Evolutionary conservation across 1,140 invertebrate genomes (phyloP), one percentile per base, ranked within the genome.

Genomic region (Tribolium castaneum): DNA sequence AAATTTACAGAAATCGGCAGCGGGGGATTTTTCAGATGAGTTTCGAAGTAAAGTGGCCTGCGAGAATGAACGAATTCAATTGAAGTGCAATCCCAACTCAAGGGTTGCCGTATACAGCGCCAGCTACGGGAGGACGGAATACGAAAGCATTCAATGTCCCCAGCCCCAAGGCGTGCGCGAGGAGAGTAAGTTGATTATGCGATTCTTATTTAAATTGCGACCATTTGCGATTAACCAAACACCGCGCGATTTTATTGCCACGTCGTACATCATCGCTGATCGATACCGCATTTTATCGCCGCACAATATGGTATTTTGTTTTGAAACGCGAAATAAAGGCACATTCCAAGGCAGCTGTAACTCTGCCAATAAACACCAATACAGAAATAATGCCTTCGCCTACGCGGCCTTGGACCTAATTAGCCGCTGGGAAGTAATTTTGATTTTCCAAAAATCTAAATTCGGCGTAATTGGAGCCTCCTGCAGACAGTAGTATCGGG

Each of bases 11-110:
- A 62, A 59, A 62, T 62, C 59, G 30, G 35, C 6, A 5, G 25
- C 6, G n/a, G 7, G 30, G 59, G 30, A 52, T 75, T 80, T 91
- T 91, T 81, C 90, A 97, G 96, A 96, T 87, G 94, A 96, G 86
- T 98, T 97, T 86, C 90, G 94, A 35, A 97, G 95, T 86, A 94
- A 96, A 89, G 94, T 96, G 62, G 95, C 94, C 13, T 98, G 97
- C 86, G 94, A 97, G 86, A 95, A 96, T 83, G 94, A 98, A 78
- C 90, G 93, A 77, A 91, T 97, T 76, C 92, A 94, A 86, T 90
- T 96, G 83, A 90, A 92, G 82, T 96, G 95, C 87, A 93, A 94
- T 86, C 93, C 94, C 16, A 93, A 94, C 84, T 92, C 93, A 0
- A 90, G 96, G 82, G 92, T 98, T 4, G 96, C 95, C 13, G 93